Evolutionary conservation across 2,113 vertebrate genomes (phyloP).

Genomic region (Sarotherodon lohbergeri): DNA sequence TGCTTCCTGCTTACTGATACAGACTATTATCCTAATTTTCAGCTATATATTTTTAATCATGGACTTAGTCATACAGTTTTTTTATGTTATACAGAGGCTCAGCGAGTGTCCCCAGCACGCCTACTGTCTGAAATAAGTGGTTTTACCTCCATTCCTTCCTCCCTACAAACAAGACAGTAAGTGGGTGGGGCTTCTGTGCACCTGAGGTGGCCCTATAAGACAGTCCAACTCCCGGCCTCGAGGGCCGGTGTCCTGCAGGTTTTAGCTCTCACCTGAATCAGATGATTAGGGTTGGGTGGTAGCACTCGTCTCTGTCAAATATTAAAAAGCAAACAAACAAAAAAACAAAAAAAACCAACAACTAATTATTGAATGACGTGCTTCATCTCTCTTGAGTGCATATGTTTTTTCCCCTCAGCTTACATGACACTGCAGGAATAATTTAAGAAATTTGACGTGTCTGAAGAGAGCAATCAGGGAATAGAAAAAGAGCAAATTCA

Average conservation of each 20-base stretch:
- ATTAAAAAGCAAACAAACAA: neutral
- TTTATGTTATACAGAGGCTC: neutral
- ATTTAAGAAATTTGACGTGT: accelerated
- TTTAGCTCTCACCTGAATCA: neutral
- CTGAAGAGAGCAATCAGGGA: neutral
- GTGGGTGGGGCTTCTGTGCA: neutral
- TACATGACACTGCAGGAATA: neutral
- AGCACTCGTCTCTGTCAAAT: neutral
- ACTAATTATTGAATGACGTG: accelerated
- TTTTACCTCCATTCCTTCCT: accelerated
- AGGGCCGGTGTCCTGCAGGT: neutral
- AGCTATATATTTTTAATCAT: neutral
- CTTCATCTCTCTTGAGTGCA: neutral
- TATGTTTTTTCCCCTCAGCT: neutral
- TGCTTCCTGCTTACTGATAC: neutral
- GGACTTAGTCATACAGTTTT: neutral
- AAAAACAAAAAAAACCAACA: accelerated
- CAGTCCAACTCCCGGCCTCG: neutral
- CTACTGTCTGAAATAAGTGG: neutral
- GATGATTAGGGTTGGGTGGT: neutral
- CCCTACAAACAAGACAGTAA: neutral
- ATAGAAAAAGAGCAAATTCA: neutral
- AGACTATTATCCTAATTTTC: neutral
- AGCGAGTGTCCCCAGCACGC: neutral
- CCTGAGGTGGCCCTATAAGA: neutral